These are phyloP conservation scores for Ptyas mucosa DNA, from an alignment of 2,113 vertebrate species.

Conservation along the genomic window DNA sequence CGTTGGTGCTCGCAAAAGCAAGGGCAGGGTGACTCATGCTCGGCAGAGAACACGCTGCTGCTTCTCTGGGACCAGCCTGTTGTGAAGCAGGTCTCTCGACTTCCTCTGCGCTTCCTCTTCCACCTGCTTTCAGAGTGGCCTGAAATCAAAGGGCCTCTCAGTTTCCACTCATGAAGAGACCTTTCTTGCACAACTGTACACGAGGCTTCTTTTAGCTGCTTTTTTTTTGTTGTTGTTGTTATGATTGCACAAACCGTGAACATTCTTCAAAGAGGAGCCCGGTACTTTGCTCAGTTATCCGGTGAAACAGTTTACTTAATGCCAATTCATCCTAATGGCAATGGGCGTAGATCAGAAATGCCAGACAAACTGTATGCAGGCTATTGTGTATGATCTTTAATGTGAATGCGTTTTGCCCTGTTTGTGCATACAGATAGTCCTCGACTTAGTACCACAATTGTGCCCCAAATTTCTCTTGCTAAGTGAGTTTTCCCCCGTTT, in stretches of 20 bases:
- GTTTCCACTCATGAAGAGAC: not conserved
- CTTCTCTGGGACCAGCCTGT: constrained; percentile 4
- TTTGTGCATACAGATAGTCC: not conserved
- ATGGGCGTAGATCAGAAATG: not conserved
- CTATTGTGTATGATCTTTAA: not conserved
- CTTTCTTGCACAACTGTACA: not conserved
- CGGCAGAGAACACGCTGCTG: not conserved
- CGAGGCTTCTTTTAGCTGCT: not conserved
- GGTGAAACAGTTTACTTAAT: not conserved
- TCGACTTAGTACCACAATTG: not conserved
- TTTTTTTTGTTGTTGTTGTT: not conserved
- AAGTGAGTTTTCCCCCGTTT: not conserved
- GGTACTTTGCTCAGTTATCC: not conserved
- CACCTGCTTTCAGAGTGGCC: constrained; percentile 4
- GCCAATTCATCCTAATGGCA: not conserved
- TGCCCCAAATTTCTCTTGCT: not conserved
- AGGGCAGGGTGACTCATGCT: constrained; percentile 14
- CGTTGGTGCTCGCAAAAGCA: not conserved
- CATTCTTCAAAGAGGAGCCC: not conserved
- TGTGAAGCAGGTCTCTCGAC: constrained; percentile 3
- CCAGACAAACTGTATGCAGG: not conserved
- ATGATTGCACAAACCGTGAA: not conserved
- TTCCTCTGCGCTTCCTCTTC: not conserved
- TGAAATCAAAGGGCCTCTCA: not conserved
- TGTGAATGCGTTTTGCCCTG: not conserved